Base-by-base conservation (phyloP, 2,797 vertebrate species). In the Valencia hispanica region DNA sequence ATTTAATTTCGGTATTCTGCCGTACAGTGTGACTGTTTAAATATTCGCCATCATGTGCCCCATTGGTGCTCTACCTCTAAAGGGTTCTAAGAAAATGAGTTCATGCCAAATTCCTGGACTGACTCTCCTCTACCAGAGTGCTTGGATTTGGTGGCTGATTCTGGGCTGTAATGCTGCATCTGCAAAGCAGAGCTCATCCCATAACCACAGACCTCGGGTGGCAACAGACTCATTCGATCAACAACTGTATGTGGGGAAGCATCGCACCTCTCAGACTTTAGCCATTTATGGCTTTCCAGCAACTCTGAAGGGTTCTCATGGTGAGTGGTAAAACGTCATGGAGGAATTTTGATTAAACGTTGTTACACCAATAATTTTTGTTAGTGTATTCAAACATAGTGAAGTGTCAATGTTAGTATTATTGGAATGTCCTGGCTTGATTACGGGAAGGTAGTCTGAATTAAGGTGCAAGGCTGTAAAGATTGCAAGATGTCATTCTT, bases 101-200 rank as follows among this genome's bases (percentile, higher is more conserved):
- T 45, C 68, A 43, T 32, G 65, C 61, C 80, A 55, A 25, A 45
- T 61, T 18, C 71, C 70, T 12, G 77, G 71, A 36, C 66, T 82
- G 45, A 5, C 27, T 10, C 53, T 61, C 20, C 68, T 80, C 68
- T 83, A 45, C 70, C 84, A 55, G 32, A 74, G 61, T 5, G 75
- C 79, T 70, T 90, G 89, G 80, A 61, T 83, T 20, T 79, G 83
- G 1, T 87, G 85, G 79, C 79, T 90, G 15, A 71, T 80, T 80
- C 75, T 88, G 71, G 85, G 84, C 41, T 85, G 75, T 36, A 27
- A 78, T 5, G 70, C 78, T 41, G 68, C 43, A 1, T 68, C 80
- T 43, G 47, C 65, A 68, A 27, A 68, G n/a, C 65, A 68, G 12
- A 68, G 41, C 41, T 45, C 39, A 45, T 45, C 65, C n/a, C n/a